Evolutionary conservation across 2,888 invertebrate genomes (phyloP).

Genomic region (Thymelicus lineola): DNA sequence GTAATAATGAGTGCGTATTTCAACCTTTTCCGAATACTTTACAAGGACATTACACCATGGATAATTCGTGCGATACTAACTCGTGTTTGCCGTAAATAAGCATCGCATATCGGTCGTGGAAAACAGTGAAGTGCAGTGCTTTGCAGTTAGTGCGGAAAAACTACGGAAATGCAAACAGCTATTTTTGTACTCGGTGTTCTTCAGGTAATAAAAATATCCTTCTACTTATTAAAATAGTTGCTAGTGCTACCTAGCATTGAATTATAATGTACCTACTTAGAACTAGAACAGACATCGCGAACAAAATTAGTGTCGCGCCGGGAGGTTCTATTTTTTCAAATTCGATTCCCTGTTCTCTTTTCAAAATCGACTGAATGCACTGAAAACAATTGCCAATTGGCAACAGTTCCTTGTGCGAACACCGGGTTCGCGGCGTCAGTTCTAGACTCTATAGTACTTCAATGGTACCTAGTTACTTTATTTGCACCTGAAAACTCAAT

Average conservation of each 20-base stretch:
- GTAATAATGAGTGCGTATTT: background rate
- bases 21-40: constrained; percentile 54
- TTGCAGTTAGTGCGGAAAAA: constrained; percentile 9
- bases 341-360: too few relatives aligned
- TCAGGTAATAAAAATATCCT: constrained; percentile 54
- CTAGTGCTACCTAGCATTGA: too few relatives aligned
- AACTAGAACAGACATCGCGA: too few relatives aligned
- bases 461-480: constrained; percentile 16
- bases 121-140: constrained; percentile 50
- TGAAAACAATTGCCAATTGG: too few relatives aligned
- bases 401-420: too few relatives aligned
- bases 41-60: constrained; percentile 72
- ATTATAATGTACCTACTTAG: too few relatives aligned
- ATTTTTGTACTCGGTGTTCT: constrained; percentile 34
- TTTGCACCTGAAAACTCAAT: constrained; percentile 7
- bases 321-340: too few relatives aligned
- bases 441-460: too few relatives aligned
- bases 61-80: constrained; percentile 66
- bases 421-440: too few relatives aligned
- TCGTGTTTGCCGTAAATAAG: constrained; percentile 61
- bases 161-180: constrained; percentile 16
- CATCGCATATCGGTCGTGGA: constrained; percentile 44
- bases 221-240: constrained; percentile 25
- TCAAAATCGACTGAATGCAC: too few relatives aligned
- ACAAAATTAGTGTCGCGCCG: too few relatives aligned